phyloP scores from a whole-genome alignment of 2,113 vertebrate species.

The Probosciger aterrimus region DNA sequence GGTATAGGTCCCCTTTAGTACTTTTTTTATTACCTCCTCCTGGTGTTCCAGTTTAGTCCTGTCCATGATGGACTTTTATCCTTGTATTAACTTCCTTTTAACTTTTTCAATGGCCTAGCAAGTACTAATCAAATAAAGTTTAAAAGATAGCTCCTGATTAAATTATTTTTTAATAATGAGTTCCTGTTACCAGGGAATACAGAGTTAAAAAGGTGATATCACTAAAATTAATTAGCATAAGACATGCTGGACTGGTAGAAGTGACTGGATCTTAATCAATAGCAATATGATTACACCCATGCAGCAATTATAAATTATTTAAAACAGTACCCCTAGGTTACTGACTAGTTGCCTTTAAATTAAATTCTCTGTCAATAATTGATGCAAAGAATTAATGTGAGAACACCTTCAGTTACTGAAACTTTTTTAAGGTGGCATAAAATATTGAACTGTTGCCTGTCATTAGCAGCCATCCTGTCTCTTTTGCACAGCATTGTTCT shows the following conservation, averaged over 20 bases:
- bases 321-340: slow-evolving; percentile 90
- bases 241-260: slow-evolving; percentile 84
- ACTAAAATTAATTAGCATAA: slow-evolving; percentile 82
- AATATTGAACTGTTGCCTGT: slow-evolving; percentile 82
- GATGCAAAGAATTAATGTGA: slow-evolving; percentile 97
- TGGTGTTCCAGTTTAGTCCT: neutral
- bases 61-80: neutral
- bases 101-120: slow-evolving; percentile 17
- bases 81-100: neutral
- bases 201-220: slow-evolving; percentile 84
- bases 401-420: slow-evolving; percentile 87
- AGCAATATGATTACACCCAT: slow-evolving; percentile 93
- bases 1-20: neutral
- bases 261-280: slow-evolving; percentile 91
- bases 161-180: slow-evolving; percentile 79
- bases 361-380: slow-evolving; percentile 99
- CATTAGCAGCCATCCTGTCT: slow-evolving; percentile 78
- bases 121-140: slow-evolving; percentile 66
- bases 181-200: slow-evolving; percentile 76
- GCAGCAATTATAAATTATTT: slow-evolving; percentile 96
- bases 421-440: slow-evolving; percentile 83
- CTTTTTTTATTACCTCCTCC: neutral
- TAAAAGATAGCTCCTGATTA: slow-evolving; percentile 70
- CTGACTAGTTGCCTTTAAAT: slow-evolving; percentile 93
- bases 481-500: slow-evolving; percentile 68